These are phyloP conservation scores for Phodopus roborovskii DNA, from an alignment of 2,113 vertebrate species.

Conservation along the genomic window DNA sequence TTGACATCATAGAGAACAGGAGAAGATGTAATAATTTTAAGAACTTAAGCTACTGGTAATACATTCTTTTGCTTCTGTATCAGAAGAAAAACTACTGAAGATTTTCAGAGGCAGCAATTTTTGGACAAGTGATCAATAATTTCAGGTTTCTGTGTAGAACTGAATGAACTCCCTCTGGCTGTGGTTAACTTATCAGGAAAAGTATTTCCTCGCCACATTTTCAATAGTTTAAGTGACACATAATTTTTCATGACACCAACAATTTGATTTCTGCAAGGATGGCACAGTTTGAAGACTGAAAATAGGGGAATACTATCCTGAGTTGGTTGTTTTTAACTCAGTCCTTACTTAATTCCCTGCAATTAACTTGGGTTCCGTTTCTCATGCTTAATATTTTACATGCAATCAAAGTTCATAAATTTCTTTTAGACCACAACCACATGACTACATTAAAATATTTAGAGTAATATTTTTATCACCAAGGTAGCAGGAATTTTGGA, in stretches of 20 bases:
- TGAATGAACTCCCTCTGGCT: neutral
- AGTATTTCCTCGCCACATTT: constrained; percentile 8
- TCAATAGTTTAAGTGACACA: neutral
- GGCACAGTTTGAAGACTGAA: neutral
- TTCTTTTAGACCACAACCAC: neutral
- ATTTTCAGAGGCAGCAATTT: neutral
- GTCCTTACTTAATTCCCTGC: neutral
- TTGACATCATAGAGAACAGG: neutral
- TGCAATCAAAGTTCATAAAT: neutral
- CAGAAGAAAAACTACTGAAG: neutral
- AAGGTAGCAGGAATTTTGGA: neutral
- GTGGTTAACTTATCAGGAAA: neutral
- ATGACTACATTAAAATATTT: neutral
- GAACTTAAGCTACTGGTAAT: neutral
- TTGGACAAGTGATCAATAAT: constrained; percentile 15
- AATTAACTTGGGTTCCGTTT: neutral
- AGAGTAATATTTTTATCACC: neutral
- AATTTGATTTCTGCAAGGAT: neutral
- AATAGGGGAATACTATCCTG: neutral
- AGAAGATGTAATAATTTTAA: neutral
- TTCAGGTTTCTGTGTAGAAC: neutral
- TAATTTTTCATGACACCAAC: neutral
- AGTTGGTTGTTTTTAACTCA: neutral
- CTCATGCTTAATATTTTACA: neutral
- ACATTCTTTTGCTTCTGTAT: neutral